phyloP scores from a whole-genome alignment of 2,888 invertebrate species.

The Timandra comae region DNA sequence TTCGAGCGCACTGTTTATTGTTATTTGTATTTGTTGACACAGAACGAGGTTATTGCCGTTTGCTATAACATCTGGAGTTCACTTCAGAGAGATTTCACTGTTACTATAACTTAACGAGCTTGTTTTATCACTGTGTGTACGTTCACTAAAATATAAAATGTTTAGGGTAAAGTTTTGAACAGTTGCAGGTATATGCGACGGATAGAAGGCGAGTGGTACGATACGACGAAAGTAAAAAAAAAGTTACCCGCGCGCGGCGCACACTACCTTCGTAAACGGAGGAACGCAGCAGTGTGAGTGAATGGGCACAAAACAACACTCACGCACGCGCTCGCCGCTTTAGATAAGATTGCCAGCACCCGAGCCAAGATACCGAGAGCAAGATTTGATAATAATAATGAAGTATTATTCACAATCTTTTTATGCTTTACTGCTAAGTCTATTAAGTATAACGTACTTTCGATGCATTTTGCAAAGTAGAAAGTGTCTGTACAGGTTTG shows the following conservation, averaged over 20 bases:
- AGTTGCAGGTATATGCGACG: slow-evolving; percentile 51
- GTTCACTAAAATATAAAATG: slow-evolving; percentile 16
- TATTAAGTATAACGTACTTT: too few species aligned
- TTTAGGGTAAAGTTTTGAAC: slow-evolving; percentile 28
- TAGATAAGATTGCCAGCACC: slow-evolving; percentile 35
- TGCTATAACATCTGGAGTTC: slow-evolving; percentile 57
- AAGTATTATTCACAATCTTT: too few species aligned
- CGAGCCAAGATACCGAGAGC: too few species aligned
- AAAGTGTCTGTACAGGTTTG: too few species aligned
- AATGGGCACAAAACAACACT: slow-evolving; percentile 39
- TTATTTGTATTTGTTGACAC: slow-evolving; percentile 71
- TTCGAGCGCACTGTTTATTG: slow-evolving; percentile 58
- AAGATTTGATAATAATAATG: too few species aligned
- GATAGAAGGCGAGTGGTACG: slow-evolving; percentile 46
- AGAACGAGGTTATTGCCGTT: slow-evolving; percentile 62
- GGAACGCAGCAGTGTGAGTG: slow-evolving; percentile 65
- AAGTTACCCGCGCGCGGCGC: slow-evolving; percentile 42
- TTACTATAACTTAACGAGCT: slow-evolving; percentile 28
- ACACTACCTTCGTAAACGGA: slow-evolving; percentile 45
- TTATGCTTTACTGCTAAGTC: too few species aligned
- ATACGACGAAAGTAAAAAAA: slow-evolving; percentile 57
- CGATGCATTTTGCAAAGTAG: too few species aligned
- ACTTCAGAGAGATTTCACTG: slow-evolving; percentile 58
- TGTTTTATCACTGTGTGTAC: slow-evolving; percentile 17
- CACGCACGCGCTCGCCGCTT: slow-evolving; percentile 32